Base-by-base conservation (phyloP, 2,113 vertebrate genomes). In the Tragelaphus buxtoni region DNA sequence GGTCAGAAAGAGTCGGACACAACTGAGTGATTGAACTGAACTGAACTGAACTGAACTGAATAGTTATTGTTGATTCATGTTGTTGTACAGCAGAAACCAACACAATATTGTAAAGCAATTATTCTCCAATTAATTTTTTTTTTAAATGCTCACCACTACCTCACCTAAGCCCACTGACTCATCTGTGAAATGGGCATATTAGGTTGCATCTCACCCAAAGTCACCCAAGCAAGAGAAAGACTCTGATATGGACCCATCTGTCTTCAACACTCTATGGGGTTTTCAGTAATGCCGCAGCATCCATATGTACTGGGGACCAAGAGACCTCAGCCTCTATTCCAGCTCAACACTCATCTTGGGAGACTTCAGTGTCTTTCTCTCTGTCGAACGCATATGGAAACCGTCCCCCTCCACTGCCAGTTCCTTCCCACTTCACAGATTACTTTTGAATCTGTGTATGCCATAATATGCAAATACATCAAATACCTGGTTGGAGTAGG, bases 261-360 rank as follows among this genome's bases (percentile, higher is more conserved):
- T 51, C 9, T 91, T 14, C 49, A 56, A 45, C 1, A 87, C 65
- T 7, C 35, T 22, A 12, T 35, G 35, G 1, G 13, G 16, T 30
- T 72, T 77, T 13, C 9, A 42, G 32, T 18, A 4, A 6, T 0
- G 1, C 22, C 17, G 1, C 2, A 20, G 10, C 22, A 30, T 6
- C 26, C 35, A 14, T 26, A 28, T 28, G 3, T n/a, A 28, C 61
- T 9, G 18, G 51, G 39, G 30, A 0, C 42, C 1, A 30, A 24
- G 13, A 45, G 24, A 35, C 47, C 16, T 4, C 7, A 0, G 39
- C 81, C 49, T 85, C 45, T 45, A 13, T 61, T 80, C 13, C 30
- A 53, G 13, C 1, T 51, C 24, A 56, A 16, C 16, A 51, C 2
- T 72, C 76, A 76, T 30, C 22, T 47, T 9, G 7, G 24, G 22